Percentiles rank a stretch among this genome's conserved stretches.
Conservation (phyloP, 2,888 invertebrate species). For the Diplazon laetatorius region DNA sequence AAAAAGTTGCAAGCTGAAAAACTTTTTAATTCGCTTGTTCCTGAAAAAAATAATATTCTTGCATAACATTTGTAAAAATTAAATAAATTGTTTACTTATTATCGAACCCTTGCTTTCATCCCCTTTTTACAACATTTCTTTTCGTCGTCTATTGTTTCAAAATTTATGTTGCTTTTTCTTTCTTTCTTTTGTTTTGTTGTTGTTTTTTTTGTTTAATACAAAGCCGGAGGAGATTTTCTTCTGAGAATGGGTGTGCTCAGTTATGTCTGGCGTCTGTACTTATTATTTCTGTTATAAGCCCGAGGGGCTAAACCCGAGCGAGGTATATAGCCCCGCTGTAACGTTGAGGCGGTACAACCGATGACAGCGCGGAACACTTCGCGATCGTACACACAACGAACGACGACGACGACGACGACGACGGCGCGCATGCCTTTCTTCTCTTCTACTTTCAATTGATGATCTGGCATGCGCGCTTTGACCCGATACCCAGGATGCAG, state of each 20-base stretch:
- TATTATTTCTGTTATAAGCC: constrained; percentile 37
- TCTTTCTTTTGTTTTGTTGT: constrained; percentile 10
- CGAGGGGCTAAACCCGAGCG: constrained; percentile 24
- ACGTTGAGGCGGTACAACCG: constrained; percentile 46
- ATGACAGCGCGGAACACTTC: constrained; percentile 50
- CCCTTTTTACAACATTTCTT: constrained; percentile 31
- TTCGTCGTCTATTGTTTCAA: constrained; percentile 22
- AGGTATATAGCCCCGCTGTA: constrained; percentile 29
- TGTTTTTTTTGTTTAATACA: constrained; percentile 22
- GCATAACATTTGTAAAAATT: too few relatives aligned
- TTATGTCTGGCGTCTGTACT: constrained; percentile 42
- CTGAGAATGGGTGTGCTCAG: constrained; percentile 57
- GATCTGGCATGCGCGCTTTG: constrained; percentile 52
- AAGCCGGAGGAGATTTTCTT: constrained; percentile 54
- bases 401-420: too few relatives aligned
- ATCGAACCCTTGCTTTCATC: too few relatives aligned
- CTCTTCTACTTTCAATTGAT: constrained; percentile 59
- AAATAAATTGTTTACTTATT: too few relatives aligned
- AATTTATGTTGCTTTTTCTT: constrained; percentile 20
- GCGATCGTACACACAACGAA: constrained; percentile 4
- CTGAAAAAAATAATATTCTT: too few relatives aligned
- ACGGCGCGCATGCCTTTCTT: constrained; percentile 29
- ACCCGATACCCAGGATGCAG: constrained; percentile 33
- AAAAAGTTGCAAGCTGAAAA: too few relatives aligned
- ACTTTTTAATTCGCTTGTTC: too few relatives aligned